These are phyloP conservation scores for Apodemus sylvaticus DNA, from an alignment of 2,113 vertebrate genomes.

Conservation along the genomic window DNA sequence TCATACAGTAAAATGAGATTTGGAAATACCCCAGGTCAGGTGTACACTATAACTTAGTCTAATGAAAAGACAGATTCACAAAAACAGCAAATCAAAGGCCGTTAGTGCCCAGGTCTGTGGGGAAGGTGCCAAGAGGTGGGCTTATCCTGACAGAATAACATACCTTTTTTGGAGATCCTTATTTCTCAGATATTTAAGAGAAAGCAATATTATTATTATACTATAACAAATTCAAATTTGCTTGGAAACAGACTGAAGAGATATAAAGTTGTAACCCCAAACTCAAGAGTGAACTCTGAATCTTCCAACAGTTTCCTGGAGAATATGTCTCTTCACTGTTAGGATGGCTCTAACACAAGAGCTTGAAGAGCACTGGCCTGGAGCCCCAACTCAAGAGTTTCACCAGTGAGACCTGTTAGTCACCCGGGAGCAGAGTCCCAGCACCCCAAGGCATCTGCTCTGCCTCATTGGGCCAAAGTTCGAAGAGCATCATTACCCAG, in stretches of 20 bases:
- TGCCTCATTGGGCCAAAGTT: background rate
- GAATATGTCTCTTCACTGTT: background rate
- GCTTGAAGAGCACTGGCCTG: background rate
- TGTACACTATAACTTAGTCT: background rate
- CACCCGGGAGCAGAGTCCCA: rapidly evolving
- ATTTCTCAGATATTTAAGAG: constrained; percentile 34
- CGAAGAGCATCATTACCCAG: background rate
- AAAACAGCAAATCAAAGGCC: background rate
- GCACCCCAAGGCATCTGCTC: background rate
- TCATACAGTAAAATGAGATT: constrained; percentile 3
- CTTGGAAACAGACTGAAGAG: constrained; percentile 22
- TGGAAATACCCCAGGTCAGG: background rate
- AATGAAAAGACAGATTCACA: background rate
- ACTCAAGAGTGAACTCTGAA: background rate
- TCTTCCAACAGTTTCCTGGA: background rate
- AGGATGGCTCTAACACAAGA: background rate
- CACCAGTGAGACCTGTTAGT: background rate
- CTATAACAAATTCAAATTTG: constrained; percentile 13
- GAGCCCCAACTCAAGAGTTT: background rate
- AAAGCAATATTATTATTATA: background rate
- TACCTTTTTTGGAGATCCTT: background rate
- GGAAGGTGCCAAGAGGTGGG: background rate
- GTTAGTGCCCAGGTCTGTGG: background rate
- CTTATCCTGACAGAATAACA: background rate
- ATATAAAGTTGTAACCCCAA: background rate